Base-by-base conservation (phyloP, 37 sponge, comb jelly and placozoan genomes). In the Axinella damicornis region DNA sequence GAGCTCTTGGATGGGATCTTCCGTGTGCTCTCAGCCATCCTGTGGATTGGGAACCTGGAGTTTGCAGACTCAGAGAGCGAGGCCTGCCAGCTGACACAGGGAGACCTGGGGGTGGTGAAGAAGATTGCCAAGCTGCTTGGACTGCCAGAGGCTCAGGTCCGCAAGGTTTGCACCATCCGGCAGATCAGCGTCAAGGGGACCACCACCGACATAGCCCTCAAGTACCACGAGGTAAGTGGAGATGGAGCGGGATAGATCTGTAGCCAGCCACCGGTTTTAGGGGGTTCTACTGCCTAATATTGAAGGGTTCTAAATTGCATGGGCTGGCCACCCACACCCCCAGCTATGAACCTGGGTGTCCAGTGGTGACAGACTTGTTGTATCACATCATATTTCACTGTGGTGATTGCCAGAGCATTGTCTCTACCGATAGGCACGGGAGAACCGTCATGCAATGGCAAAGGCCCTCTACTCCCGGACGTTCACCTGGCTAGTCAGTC, bases 381-480 rank as follows among this genome's bases (percentile, higher is more conserved):
- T n/a, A n/a, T n/a, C n/a, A n/a, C 9, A 46, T 46, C 9, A 46
- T 46, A 46, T 9, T 9, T 46, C 9, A 46, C 46, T 46, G 46
- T 4, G 46, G 4, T 46, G 46, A 9, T 46, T 46, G 4, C 46
- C 9, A n/a, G n/a, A n/a, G n/a, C n/a, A n/a, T n/a, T n/a, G n/a
- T n/a, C n/a, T n/a, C n/a, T n/a, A n/a, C 34, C 20, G 65, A 1
- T 41, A 95, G 96, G 98, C 98, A 18, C 35, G 81, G 19, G 95
- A 95, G 68, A 97, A 97, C 88, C 77, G 95, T 37, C 93, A 95
- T 93, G 93, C 95, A 34, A 95, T 97, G 92, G 84, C 95, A 14
- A 97, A 97, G 90, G 95, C 95, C 17, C 87, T 97, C 65, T 97
- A 97, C 78, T 92, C 95, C 21, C 85, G 95, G 2, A 90, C 93